Evolutionary conservation across 2,113 vertebrate species (phyloP).

Genomic region (Lophius piscatorius): DNA sequence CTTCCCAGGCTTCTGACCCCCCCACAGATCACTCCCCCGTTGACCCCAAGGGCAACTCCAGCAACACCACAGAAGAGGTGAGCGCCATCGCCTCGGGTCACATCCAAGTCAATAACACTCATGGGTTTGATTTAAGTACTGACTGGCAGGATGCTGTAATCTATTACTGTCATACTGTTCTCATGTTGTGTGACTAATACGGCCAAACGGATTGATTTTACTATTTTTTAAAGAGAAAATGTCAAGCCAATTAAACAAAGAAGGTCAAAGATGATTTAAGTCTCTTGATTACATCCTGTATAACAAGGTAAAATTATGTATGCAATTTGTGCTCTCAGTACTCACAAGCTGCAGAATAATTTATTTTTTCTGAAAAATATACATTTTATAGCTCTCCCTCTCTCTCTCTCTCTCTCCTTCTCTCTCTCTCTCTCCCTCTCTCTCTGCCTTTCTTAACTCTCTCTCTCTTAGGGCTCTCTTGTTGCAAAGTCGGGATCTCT

Average conservation of each 20-base stretch:
- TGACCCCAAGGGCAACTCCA: slow-evolving; percentile 46
- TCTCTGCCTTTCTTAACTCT: too few species aligned
- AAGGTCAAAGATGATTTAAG: slow-evolving; percentile 66
- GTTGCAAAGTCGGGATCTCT: slow-evolving; percentile 47
- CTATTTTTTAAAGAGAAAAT: slow-evolving; percentile 32
- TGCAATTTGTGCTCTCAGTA: neutral
- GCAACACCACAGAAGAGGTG: slow-evolving; percentile 63
- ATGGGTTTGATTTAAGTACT: slow-evolving; percentile 23
- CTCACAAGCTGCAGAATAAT: neutral
- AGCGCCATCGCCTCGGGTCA: slow-evolving; percentile 9
- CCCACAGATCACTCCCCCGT: slow-evolving; percentile 74
- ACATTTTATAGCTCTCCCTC: slow-evolving; percentile 1
- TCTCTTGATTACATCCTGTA: slow-evolving; percentile 53
- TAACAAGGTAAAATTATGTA: slow-evolving; percentile 38
- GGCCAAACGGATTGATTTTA: slow-evolving; percentile 27
- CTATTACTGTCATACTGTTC: slow-evolving; percentile 29
- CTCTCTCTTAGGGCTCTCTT: slow-evolving; percentile 41
- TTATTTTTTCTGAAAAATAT: neutral
- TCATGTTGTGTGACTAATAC: slow-evolving; percentile 25
- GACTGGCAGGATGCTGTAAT: slow-evolving; percentile 26
- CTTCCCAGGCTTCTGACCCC: slow-evolving; percentile 81
- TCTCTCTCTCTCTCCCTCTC: neutral
- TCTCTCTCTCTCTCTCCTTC: too few species aligned
- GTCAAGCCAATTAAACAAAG: slow-evolving; percentile 51
- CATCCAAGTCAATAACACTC: slow-evolving; percentile 32